These are phyloP conservation scores for Lemur catta DNA, from an alignment of 2,797 vertebrate species.

Conservation along the genomic window DNA sequence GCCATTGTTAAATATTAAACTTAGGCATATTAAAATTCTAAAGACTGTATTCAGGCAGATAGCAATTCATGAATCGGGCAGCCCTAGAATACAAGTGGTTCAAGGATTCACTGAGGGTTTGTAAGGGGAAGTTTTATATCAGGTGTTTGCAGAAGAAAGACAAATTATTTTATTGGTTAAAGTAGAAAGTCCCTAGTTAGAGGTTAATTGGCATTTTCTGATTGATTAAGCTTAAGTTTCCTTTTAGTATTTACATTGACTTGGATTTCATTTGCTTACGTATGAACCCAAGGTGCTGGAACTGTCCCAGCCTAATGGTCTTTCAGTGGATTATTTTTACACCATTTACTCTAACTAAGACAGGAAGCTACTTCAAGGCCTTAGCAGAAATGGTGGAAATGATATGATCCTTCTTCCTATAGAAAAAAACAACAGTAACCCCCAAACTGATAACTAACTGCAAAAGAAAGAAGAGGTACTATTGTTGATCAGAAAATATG, in stretches of 20 bases:
- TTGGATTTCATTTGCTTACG: not conserved
- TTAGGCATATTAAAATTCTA: not conserved
- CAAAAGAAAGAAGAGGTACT: not conserved
- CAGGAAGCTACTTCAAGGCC: not conserved
- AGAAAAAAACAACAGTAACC: not conserved
- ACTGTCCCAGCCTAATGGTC: not conserved
- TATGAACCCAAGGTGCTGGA: not conserved
- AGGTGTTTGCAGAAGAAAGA: not conserved
- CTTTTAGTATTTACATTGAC: not conserved
- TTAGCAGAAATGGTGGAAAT: not conserved
- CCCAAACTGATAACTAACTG: not conserved
- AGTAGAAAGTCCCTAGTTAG: not conserved
- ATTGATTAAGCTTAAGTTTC: not conserved
- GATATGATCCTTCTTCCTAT: not conserved
- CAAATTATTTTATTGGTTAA: not conserved
- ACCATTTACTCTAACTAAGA: not conserved
- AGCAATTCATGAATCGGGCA: not conserved
- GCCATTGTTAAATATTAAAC: not conserved
- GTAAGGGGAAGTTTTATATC: not conserved
- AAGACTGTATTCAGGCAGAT: not conserved
- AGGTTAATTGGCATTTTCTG: not conserved
- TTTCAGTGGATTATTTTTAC: not conserved
- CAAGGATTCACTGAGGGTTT: not conserved
- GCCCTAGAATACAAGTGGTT: not conserved
- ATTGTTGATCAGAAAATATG: not conserved